phyloP scores from a whole-genome alignment of 2,888 invertebrate genomes.

The Nebria brevicollis region DNA sequence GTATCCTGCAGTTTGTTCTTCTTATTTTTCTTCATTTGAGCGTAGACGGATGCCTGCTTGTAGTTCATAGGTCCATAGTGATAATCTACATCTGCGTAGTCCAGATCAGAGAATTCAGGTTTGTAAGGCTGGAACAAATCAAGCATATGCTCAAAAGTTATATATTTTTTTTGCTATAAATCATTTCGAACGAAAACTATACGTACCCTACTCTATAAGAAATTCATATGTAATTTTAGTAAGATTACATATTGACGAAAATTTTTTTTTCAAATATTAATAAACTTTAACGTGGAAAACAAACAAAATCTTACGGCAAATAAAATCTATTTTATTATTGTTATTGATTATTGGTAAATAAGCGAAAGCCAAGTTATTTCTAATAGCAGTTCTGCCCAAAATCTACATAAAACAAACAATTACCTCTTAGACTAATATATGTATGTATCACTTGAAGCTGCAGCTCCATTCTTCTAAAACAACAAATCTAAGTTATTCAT shows the following conservation, averaged over 20 bases:
- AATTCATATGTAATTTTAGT: too few relatives aligned
- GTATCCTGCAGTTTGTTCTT: slow-evolving; percentile 58
- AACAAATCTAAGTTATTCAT: slow-evolving; percentile 56
- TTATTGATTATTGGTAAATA: neutral
- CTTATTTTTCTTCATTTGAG: slow-evolving; percentile 76
- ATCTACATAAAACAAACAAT: slow-evolving; percentile 54
- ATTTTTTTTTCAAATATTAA: too few relatives aligned
- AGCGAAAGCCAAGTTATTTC: neutral
- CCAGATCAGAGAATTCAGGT: slow-evolving; percentile 81
- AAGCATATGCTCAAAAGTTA: too few relatives aligned
- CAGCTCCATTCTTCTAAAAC: slow-evolving; percentile 78
- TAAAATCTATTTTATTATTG: neutral
- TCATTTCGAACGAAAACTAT: too few relatives aligned
- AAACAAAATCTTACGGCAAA: too few relatives aligned
- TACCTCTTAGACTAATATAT: slow-evolving; percentile 75
- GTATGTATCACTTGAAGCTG: slow-evolving; percentile 83
- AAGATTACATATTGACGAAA: too few relatives aligned
- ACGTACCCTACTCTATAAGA: too few relatives aligned
- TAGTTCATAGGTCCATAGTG: slow-evolving; percentile 93
- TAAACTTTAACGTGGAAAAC: too few relatives aligned
- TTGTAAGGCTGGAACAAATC: slow-evolving; percentile 75
- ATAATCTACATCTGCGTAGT: slow-evolving; percentile 90
- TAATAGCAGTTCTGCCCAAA: slow-evolving; percentile 43
- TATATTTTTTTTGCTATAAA: too few relatives aligned
- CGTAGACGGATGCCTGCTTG: slow-evolving; percentile 87